These are phyloP conservation scores for Corythoichthys intestinalis DNA, from an alignment of 2,113 vertebrate species.

Conservation along the genomic window DNA sequence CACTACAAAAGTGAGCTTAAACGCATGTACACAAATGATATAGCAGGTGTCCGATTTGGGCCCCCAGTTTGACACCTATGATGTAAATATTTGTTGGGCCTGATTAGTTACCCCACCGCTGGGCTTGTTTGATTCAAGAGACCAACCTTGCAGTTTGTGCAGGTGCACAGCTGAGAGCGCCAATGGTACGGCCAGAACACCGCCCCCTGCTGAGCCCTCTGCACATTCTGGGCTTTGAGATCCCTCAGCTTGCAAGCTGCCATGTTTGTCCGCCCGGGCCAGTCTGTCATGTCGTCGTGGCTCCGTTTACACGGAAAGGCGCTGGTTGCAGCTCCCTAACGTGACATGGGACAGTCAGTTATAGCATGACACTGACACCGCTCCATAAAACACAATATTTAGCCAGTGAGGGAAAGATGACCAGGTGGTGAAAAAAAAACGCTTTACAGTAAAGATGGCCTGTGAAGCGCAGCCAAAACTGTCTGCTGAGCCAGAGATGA, in stretches of 20 bases:
- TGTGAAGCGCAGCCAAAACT: constrained; percentile 47
- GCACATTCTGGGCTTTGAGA: constrained; percentile 61
- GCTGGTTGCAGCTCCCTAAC: constrained; percentile 34
- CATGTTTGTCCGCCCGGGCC: constrained; percentile 3
- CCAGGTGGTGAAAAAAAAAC: constrained; percentile 29
- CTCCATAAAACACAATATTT: constrained; percentile 12
- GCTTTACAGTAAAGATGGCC: constrained; percentile 57
- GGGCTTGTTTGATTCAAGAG: not conserved
- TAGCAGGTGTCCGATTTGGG: too few species aligned
- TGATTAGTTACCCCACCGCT: not conserved
- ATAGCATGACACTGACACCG: too few species aligned
- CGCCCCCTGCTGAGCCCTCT: constrained; percentile 70
- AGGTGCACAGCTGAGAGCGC: constrained; percentile 87
- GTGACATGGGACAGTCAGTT: not conserved
- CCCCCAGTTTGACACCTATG: too few species aligned
- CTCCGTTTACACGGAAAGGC: constrained; percentile 53
- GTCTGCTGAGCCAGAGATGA: constrained; percentile 44
- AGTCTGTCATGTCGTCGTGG: constrained; percentile 44
- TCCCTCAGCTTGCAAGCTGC: constrained; percentile 74
- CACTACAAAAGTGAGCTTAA: too few species aligned
- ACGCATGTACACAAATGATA: too few species aligned
- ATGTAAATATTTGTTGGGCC: too few species aligned
- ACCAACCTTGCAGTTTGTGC: constrained; percentile 81
- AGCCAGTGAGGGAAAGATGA: constrained; percentile 23
- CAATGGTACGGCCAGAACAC: constrained; percentile 89